Evolutionary conservation across 2,888 invertebrate genomes (phyloP).

Genomic region (Lasioglossum oenotherae): DNA sequence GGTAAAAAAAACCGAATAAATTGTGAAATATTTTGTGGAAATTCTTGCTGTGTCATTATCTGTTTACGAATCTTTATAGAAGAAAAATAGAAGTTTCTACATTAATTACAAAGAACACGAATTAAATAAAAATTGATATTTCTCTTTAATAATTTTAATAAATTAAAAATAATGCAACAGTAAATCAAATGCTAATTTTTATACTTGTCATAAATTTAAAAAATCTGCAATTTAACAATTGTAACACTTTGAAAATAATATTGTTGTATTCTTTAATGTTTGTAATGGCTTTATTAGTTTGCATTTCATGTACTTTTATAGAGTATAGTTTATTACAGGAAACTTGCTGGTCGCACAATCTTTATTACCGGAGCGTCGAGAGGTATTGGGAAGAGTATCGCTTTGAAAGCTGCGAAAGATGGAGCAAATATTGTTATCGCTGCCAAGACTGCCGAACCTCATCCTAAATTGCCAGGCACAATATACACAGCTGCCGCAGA

Average conservation of each 20-base stretch:
- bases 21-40: background rate
- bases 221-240: background rate
- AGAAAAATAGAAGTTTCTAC: background rate
- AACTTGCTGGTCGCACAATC: conserved; percentile 94
- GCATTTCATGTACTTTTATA: background rate
- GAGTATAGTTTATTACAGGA: conserved; percentile 82
- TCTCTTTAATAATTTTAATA: background rate
- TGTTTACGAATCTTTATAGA: background rate
- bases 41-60: background rate
- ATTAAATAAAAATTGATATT: background rate
- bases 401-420: conserved; percentile 95
- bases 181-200: background rate
- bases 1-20: background rate
- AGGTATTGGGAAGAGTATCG: conserved; percentile 98
- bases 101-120: background rate
- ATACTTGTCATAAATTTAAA: too few relatives aligned
- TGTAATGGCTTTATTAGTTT: background rate
- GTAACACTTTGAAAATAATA: background rate
- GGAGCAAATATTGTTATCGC: conserved; percentile 96
- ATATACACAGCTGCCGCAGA: conserved; percentile 96
- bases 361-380: conserved; percentile 98
- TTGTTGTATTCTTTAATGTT: background rate
- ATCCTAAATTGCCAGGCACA: conserved; percentile 96
- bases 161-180: background rate
- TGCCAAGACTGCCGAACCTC: conserved; percentile 95